phyloP scores from a whole-genome alignment of 2,113 vertebrate species.

The Arothron firmamentum region DNA sequence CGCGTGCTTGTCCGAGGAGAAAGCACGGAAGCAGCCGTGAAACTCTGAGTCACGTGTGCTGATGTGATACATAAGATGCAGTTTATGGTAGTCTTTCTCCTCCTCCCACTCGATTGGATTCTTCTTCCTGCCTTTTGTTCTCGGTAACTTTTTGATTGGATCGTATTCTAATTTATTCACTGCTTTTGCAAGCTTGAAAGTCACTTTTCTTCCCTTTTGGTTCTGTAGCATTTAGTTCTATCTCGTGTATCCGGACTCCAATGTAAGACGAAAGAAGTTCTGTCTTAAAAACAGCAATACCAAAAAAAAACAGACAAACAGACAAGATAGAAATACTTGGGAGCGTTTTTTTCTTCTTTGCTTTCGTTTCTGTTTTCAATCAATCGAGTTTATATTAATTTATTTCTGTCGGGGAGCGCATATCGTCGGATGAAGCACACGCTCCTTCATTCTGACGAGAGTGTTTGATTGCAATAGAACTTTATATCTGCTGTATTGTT shows the following conservation, averaged over 20 bases:
- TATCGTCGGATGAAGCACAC: conserved; percentile 62
- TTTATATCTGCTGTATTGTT: conserved; percentile 78
- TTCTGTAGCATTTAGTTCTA: conserved; percentile 5
- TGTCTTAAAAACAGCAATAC: neutral
- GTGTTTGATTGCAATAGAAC: conserved; percentile 72
- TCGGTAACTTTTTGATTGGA: conserved; percentile 13
- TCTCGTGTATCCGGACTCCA: neutral
- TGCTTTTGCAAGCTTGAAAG: conserved; percentile 50
- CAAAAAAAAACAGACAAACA: neutral
- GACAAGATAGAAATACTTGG: too few species aligned
- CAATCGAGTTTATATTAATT: conserved; percentile 55
- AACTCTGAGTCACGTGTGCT: neutral
- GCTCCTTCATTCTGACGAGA: conserved; percentile 49
- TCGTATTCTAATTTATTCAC: conserved; percentile 35
- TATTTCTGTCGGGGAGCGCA: conserved; percentile 57
- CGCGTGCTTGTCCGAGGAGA: too few species aligned
- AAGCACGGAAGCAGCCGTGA: too few species aligned
- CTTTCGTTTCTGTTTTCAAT: conserved; percentile 29
- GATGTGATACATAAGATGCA: conserved; percentile 8
- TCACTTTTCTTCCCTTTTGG: neutral
- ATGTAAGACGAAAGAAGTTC: too few species aligned
- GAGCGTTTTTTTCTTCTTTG: conserved; percentile 7
- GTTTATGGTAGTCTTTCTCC: conserved; percentile 1
- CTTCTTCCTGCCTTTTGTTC: neutral
- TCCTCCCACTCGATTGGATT: conserved; percentile 2